A percentile compares a stretch with the other conserved stretches of the same genome.
Evolutionary conservation across 1,140 invertebrate species (phyloP).

Genomic region (Eubasilissa regina): DNA sequence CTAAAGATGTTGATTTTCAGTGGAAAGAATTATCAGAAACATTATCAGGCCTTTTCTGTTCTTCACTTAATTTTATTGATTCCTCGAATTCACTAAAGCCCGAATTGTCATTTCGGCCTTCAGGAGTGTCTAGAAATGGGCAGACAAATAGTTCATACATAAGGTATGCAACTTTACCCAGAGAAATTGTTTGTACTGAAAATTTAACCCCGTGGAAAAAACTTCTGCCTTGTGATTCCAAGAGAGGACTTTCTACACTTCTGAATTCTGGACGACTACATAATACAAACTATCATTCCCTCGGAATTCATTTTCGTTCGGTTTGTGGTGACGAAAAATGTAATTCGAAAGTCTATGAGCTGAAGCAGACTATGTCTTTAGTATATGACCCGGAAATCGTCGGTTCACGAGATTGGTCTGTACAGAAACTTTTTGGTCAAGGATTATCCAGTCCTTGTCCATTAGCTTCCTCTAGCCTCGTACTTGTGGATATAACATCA

Average conservation of each 20-base stretch:
- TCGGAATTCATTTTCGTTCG: slow-evolving; percentile 88
- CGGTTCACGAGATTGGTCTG: slow-evolving; percentile 84
- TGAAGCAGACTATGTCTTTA: slow-evolving; percentile 88
- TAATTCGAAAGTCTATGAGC: slow-evolving; percentile 78
- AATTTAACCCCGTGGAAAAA: slow-evolving; percentile 99
- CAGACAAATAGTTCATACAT: slow-evolving; percentile 75
- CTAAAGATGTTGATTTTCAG: slow-evolving; percentile 79
- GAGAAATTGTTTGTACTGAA: slow-evolving; percentile 98
- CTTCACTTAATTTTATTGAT: slow-evolving; percentile 97
- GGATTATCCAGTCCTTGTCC: slow-evolving; percentile 85
- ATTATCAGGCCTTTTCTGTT: slow-evolving; percentile 94
- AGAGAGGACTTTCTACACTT: slow-evolving; percentile 87
- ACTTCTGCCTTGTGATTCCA: slow-evolving; percentile 92
- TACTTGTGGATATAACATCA: slow-evolving; percentile 88
- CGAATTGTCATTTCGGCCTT: slow-evolving; percentile 85
- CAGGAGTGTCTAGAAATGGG: slow-evolving; percentile 75
- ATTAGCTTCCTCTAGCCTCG: slow-evolving; percentile 81
- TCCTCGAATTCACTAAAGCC: slow-evolving; percentile 89
- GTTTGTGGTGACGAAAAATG: slow-evolving; percentile 81
- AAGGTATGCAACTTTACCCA: slow-evolving; percentile 90
- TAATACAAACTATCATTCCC: slow-evolving; percentile 94
- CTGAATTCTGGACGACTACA: slow-evolving; percentile 94
- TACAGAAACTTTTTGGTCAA: slow-evolving; percentile 89
- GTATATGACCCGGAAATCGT: slow-evolving; percentile 87
- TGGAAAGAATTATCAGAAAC: slow-evolving; percentile 93